A percentile compares a stretch with the other conserved stretches of the same genome.
Conservation (phyloP, 2,113 vertebrate species). For the Colossoma macropomum region DNA sequence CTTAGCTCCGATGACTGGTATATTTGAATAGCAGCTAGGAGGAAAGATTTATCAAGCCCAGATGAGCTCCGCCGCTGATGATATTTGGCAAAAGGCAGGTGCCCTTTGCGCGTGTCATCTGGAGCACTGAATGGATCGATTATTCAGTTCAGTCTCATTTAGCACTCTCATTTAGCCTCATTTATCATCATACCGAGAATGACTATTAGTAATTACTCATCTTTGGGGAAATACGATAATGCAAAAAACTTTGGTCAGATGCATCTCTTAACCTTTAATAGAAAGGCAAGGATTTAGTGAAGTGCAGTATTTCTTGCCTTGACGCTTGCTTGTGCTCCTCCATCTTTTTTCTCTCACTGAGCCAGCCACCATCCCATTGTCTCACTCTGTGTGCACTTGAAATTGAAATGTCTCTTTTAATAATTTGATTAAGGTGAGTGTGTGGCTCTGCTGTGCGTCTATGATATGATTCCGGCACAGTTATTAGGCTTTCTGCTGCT, state of each 20-base stretch:
- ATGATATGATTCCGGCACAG: slow-evolving; percentile 16
- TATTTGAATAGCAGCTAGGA: slow-evolving; percentile 6
- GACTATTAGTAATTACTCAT: slow-evolving; percentile 30
- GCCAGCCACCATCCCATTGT: not conserved
- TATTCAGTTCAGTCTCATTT: slow-evolving; percentile 36
- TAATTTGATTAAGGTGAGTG: slow-evolving; percentile 36
- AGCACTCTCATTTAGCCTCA: slow-evolving; percentile 12
- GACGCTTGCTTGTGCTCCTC: not conserved
- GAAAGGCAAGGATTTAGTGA: not conserved
- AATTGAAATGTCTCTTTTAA: slow-evolving; percentile 42
- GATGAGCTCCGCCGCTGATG: slow-evolving; percentile 10
- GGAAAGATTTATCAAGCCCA: slow-evolving; percentile 41
- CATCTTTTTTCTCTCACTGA: not conserved
- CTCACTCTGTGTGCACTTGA: slow-evolving; percentile 10
- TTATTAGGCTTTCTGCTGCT: slow-evolving; percentile 35
- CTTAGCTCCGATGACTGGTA: not conserved
- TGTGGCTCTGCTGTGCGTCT: slow-evolving; percentile 16
- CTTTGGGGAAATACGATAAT: not conserved
- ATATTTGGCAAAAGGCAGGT: slow-evolving; percentile 39
- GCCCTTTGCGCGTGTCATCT: slow-evolving; percentile 44
- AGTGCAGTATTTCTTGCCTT: not conserved
- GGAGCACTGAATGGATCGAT: slow-evolving; percentile 27
- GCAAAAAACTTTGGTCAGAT: slow-evolving; percentile 1
- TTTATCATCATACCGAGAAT: slow-evolving; percentile 16
- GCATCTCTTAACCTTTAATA: slow-evolving; percentile 29